Evolutionary conservation across 2,113 vertebrate species (phyloP).

Genomic region (Sander lucioperca): DNA sequence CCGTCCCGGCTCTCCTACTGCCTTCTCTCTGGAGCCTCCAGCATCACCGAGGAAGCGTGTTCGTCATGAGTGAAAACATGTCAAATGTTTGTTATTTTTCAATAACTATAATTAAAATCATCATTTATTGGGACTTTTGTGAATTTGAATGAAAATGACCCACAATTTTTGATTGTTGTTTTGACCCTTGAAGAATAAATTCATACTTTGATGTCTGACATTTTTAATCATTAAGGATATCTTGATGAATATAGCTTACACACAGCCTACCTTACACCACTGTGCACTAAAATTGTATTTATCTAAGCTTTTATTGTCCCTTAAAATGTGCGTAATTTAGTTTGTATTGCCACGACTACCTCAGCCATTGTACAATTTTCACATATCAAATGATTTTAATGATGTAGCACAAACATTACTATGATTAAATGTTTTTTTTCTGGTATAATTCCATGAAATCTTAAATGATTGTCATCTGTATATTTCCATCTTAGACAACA

Average conservation of each 20-base stretch:
- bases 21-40: slow-evolving; percentile 90
- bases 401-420: neutral
- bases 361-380: slow-evolving; percentile 57
- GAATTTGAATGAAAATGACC: slow-evolving; percentile 2
- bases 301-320: slow-evolving; percentile 33
- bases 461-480: slow-evolving; percentile 29
- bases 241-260: neutral
- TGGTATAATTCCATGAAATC: slow-evolving; percentile 30
- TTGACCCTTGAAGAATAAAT: slow-evolving; percentile 5
- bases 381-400: slow-evolving; percentile 32
- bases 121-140: neutral
- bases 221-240: slow-evolving; percentile 12
- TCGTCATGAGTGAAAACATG: slow-evolving; percentile 78
- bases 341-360: slow-evolving; percentile 57
- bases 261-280: neutral
- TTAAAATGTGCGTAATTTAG: slow-evolving; percentile 52
- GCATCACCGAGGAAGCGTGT: slow-evolving; percentile 80
- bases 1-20: slow-evolving; percentile 92
- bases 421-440: slow-evolving; percentile 4
- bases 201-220: neutral
- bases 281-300: slow-evolving; percentile 43
- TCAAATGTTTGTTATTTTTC: neutral
- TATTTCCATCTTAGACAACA: slow-evolving; percentile 7
- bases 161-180: neutral
- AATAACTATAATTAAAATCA: neutral